Conservation (phyloP, 2,113 vertebrate species). For the Vulpes ferrilata region DNA sequence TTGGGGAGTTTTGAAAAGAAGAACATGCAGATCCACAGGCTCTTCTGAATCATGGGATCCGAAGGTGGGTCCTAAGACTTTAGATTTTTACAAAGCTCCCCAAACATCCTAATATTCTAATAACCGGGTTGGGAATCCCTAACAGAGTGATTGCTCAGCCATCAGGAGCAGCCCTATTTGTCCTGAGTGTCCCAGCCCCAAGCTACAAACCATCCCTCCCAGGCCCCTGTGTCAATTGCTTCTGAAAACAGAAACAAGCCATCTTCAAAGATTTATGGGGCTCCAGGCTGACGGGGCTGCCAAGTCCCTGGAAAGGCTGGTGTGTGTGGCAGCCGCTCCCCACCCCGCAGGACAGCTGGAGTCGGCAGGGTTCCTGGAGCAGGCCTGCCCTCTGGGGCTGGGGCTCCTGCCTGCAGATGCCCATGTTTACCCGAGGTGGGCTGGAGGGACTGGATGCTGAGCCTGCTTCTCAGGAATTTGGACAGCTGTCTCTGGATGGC, state of each 20-base stretch:
- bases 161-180: background rate
- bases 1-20: background rate
- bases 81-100: background rate
- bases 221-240: background rate
- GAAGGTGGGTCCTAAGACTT: background rate
- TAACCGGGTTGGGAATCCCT: background rate
- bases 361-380: conserved; percentile 44
- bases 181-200: background rate
- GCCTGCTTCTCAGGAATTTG: conserved; percentile 57
- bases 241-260: conserved; percentile 60
- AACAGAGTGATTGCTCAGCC: accelerated
- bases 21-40: background rate
- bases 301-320: conserved; percentile 58
- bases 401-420: conserved; percentile 42
- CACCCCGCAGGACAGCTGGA: background rate
- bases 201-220: background rate
- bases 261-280: conserved; percentile 42
- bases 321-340: background rate
- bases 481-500: conserved; percentile 67
- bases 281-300: conserved; percentile 27
- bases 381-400: background rate
- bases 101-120: background rate
- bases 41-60: background rate
- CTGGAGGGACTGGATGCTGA: conserved; percentile 24
- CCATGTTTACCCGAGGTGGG: conserved; percentile 7